Base-by-base conservation (phyloP, 2,113 vertebrate genomes). In the Phasianus colchicus region DNA sequence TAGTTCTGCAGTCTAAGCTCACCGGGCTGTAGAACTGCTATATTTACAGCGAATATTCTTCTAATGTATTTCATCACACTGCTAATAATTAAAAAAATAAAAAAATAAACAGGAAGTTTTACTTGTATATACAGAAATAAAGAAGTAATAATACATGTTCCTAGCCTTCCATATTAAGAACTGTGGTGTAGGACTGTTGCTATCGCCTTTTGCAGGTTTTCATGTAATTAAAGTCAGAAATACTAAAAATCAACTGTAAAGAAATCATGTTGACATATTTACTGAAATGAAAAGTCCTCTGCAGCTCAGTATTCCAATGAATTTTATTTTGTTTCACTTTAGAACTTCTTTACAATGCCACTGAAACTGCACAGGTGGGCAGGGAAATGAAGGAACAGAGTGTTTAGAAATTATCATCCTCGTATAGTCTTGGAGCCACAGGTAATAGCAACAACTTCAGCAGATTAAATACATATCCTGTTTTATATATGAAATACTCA, bases 311-410 rank as follows among this genome's bases (percentile, higher is more conserved):
- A 66, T 64, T 89, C 34, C 64, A 57, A 74, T 30, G 17, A 34
- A 65, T 73, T 90, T 78, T 63, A 54, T 77, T 90, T 79, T 63
- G 54, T 77, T 81, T 84, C 17, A 34, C 67, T 94, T 83, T 38
- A 76, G 42, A 77, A 65, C 13, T 71, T 81, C 83, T 79, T 76
- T 75, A 71, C 32, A 73, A 30, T 5, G n/a, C n/a, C 20, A 70
- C 27, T 3, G 6, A 63, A 89, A 87, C 30, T 30, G 43, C 36
- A 66, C 7, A 1, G 2, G 50, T 45, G 11, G 30, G 60, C 45
- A 84, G 43, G 71, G 79, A 55, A 65, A 38, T 0, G 3, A 89
- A 55, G 12, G 19, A 90, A 40, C 3, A 76, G 18, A 61, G 45
- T 85, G 64, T 86, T 32, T 29, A 86, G 50, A 93, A 93, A 85